phyloP scores from a whole-genome alignment of 2,888 invertebrate species.

The Clepsis dumicolana region DNA sequence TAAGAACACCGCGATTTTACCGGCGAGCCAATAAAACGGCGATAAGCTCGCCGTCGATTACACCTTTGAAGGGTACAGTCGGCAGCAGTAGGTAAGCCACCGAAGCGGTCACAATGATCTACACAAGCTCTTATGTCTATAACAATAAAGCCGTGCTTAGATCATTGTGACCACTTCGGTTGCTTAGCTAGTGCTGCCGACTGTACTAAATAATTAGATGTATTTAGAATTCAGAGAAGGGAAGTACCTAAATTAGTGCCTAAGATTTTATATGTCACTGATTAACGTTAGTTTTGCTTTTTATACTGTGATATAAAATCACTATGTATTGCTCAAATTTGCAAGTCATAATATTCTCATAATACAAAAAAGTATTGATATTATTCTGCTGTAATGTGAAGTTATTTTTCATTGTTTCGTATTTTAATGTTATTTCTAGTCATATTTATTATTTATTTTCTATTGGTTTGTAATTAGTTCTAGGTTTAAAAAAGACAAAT shows the following conservation, averaged over 20 bases:
- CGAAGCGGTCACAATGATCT: too few relatives aligned
- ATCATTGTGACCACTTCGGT: too few relatives aligned
- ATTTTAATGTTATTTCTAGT: constrained; percentile 28
- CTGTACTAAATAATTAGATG: too few relatives aligned
- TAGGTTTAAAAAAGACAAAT: constrained; percentile 36
- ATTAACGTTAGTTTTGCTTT: background rate
- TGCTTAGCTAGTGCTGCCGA: too few relatives aligned
- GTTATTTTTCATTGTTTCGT: background rate
- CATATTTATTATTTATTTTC: constrained; percentile 26
- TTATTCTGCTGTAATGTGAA: background rate
- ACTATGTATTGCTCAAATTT: constrained; percentile 5
- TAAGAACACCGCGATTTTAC: too few relatives aligned
- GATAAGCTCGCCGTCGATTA: too few relatives aligned
- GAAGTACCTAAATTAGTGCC: background rate
- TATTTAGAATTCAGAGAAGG: background rate
- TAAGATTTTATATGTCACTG: background rate
- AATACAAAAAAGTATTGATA: background rate
- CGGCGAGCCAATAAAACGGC: too few relatives aligned
- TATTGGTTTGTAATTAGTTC: constrained; percentile 12
- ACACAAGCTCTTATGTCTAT: too few relatives aligned
- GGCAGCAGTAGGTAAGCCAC: too few relatives aligned
- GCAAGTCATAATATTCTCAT: background rate
- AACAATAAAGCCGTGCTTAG: too few relatives aligned
- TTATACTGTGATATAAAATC: constrained; percentile 7
- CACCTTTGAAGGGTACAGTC: too few relatives aligned